Evolutionary conservation across 2,888 invertebrate species (phyloP), one percentile per base, ranked within the genome.

Genomic region (Caenorhabditis sp.): DNA sequence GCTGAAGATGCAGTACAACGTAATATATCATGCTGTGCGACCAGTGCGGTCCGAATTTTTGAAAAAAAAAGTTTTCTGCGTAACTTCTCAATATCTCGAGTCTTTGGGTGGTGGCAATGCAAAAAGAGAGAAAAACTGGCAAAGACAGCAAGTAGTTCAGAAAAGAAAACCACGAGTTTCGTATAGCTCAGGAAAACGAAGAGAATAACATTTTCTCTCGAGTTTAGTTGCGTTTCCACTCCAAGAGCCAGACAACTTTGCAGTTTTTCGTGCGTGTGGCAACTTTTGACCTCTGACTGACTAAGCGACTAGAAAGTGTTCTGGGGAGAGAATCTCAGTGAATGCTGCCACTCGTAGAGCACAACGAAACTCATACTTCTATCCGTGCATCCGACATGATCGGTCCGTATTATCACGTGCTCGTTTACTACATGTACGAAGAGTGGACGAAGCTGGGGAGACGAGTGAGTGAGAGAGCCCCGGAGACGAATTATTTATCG

Each of bases 401-500:
- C 76, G 58, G 20, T 60, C 51, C 51, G 40, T 67, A 67, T 44
- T 53, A 76, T 76, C 76, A 76, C 76, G 76, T 76, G 76, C 62
- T 67, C 55, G 40, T 60, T 67, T 60, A 67, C 67, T 74, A 74
- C 74, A 74, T 67, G 65, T 61, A 50, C 61, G 67, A 76, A 76
- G 51, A 61, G 60, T 60, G 67, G 65, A 61, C 58, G 32, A 67
- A 74, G 56, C 51, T 13, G 20, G 51, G 22, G 32, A 20, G 53
- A 40, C 55, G 50, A 70, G 50, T 32, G 69, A 69, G 58, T 11
- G 60, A 58, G 58, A 37, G 65, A 65, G 72, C 72, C 65, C 65
- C 58, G 60, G 67, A 76, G 76, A 44, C 61, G 61, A 76, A 76
- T 76, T 76, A 76, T 76, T 76, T 76, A 76, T 76, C 67, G 76